Base-by-base conservation (phyloP, 2,113 vertebrate species). In the Lampris megalopsis region DNA sequence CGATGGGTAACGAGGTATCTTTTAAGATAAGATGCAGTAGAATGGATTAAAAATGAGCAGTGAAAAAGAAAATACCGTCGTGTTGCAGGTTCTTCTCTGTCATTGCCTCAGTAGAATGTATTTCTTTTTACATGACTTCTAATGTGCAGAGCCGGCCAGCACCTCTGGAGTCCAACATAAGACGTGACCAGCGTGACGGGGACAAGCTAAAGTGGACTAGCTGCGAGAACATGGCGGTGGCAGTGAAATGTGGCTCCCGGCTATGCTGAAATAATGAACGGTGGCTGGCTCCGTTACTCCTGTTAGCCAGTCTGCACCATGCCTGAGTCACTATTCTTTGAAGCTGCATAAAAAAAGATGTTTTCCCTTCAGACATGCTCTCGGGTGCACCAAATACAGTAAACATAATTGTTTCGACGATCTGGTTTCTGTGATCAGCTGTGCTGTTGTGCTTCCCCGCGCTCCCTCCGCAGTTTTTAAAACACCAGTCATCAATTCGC, bases 401-500 rank as follows among this genome's bases (percentile, higher is more conserved):
- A 24, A 24, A 24, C 24, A 24, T 24, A 24, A 24, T 24, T 24
- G 24, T 24, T 24, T 24, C 24, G 24, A 24, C 24, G 24, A 24
- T 24, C 24, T 24, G 24, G 24, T 24, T 24, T 24, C 24, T 24
- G 24, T 24, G 24, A 24, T 24, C 60, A 64, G 38, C 71, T 60
- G 63, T 1, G 1, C 9, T 8, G 3, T 11, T 52, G 54, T 65
- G 62, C 69, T 77, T 80, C 71, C 80, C 38, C 54, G 61, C 61
- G 81, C 67, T 64, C 40, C 71, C 52, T 59, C 71, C 49, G 73
- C 35, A 68, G 69, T 66, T 66, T 86, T 63, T 67, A 58, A 71
- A 81, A 71, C 43, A 58, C 68, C 65, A 66, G 69, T 60, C 58
- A 70, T 70, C 69, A 87, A 72, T 77, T 48, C 56, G 68, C 68